Percentiles rank a stretch among this genome's conserved stretches.
These are phyloP conservation scores for Phrynosoma blainvillii DNA, from an alignment of 2,113 vertebrate species.

Conservation along the genomic window DNA sequence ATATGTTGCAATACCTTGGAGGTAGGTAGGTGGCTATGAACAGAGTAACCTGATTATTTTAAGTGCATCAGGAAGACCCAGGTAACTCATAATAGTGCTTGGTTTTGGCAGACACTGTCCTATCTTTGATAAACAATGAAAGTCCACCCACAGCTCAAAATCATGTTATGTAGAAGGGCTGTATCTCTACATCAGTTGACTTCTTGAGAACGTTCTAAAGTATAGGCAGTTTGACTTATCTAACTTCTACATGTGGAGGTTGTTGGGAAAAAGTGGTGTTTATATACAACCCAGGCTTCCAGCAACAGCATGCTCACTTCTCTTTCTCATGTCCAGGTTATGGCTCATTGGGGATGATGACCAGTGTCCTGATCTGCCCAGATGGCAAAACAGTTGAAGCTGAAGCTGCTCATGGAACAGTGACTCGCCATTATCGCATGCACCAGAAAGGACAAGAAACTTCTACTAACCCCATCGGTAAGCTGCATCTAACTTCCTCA, in stretches of 20 bases:
- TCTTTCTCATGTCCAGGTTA: conserved; percentile 80
- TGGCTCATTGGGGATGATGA: conserved; percentile 98
- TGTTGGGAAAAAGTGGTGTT: background rate
- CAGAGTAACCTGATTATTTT: background rate
- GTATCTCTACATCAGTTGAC: background rate
- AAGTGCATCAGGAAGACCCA: background rate
- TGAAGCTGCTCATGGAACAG: conserved; percentile 95
- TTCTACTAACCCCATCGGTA: conserved; percentile 98
- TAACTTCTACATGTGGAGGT: background rate
- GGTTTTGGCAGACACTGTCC: background rate
- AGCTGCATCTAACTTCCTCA: conserved; percentile 33
- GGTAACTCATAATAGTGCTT: background rate
- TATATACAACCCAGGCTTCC: background rate
- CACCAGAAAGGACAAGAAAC: conserved; percentile 97
- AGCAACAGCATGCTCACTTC: background rate
- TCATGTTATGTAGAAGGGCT: background rate
- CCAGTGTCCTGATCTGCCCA: conserved; percentile 94
- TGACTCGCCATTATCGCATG: conserved; percentile 95
- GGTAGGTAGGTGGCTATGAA: background rate
- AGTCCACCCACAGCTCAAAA: background rate
- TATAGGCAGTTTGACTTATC: background rate
- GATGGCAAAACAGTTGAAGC: conserved; percentile 96
- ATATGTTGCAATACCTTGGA: background rate
- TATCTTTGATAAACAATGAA: background rate
- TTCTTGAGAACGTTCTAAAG: background rate